Evolutionary conservation across 2,888 invertebrate species (phyloP), one percentile per base, ranked within the genome.

Genomic region (Brachyptera risi): DNA sequence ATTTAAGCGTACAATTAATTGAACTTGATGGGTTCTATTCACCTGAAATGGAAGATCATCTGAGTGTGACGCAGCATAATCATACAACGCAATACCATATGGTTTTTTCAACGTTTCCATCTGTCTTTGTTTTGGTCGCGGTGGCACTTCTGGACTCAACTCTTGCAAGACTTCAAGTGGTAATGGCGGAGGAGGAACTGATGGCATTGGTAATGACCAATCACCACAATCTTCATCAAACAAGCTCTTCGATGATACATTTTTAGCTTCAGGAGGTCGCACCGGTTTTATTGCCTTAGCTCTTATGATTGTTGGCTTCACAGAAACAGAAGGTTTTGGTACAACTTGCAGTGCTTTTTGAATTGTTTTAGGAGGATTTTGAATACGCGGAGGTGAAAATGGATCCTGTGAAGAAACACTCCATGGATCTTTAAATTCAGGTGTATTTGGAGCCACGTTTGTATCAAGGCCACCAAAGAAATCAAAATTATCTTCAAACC

Each of bases 401-500:
- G 83, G 83, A 72, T 83, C 83, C 44, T 69, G 68, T 35, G 64
- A 67, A 23, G 63, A 66, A 38, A 76, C 66, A 57, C 76, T 74
- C 74, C 83, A 82, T 62, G 82, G 82, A 68, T 83, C 82, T 56
- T 78, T 72, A 9, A 76, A 73, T n/a, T 73, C 68, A 9, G 75
- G 73, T 70, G 76, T 54, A 47, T 21, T 57, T 19, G 38, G 59
- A 74, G 68, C 71, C 71, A 61, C 31, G 73, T 67, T 65, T 73
- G 78, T 66, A 76, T 82, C 35, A 75, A 76, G 71, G 67, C 76
- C 76, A 3, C 84, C 78, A 68, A 84, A 84, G 49, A 84, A 78
- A 71, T 89, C 88, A 72, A 88, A 89, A 72, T 91, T 90, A 76
- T 90, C 91, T 73, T 92, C 91, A 71, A 91, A 91, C 2, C 89